Percentiles rank a stretch among this genome's conserved stretches.
Evolutionary conservation across 2,888 invertebrate species (phyloP).

Genomic region (Calliscelio sp.): DNA sequence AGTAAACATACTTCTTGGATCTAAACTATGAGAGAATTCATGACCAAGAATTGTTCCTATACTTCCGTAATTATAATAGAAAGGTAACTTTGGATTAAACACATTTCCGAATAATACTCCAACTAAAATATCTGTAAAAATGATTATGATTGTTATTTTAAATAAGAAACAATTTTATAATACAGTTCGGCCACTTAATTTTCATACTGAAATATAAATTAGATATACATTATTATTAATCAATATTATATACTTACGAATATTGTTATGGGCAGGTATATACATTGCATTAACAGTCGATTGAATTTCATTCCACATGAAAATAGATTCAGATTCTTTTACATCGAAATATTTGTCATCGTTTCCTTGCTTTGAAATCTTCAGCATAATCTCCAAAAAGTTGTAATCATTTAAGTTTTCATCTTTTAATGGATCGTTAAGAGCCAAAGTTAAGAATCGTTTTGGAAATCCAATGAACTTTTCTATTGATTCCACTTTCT

Average conservation of each 20-base stretch:
- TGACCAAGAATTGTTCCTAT: not conserved
- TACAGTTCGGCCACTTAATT: no score
- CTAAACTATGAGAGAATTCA: not conserved
- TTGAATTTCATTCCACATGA: not conserved
- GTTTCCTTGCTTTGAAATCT: not conserved
- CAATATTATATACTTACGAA: not conserved
- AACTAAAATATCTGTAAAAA: not conserved
- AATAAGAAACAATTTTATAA: no score
- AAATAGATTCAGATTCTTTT: not conserved
- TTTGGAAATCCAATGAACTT: not conserved
- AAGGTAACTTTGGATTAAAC: not conserved
- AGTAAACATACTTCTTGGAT: not conserved
- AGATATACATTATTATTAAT: not conserved
- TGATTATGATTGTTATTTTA: no score
- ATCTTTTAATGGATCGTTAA: not conserved
- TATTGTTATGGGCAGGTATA: not conserved
- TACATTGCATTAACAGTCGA: not conserved
- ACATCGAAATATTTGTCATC: not conserved
- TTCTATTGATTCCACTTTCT: not conserved
- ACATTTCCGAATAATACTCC: not conserved
- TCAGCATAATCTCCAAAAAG: not conserved
- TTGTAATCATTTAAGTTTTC: not conserved
- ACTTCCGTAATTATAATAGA: not conserved
- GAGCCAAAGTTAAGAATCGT: not conserved
- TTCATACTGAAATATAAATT: no score